Evolutionary conservation across 2,113 vertebrate genomes (phyloP), one percentile per base, ranked within the genome.

Genomic region (Syngnathus scovelli): DNA sequence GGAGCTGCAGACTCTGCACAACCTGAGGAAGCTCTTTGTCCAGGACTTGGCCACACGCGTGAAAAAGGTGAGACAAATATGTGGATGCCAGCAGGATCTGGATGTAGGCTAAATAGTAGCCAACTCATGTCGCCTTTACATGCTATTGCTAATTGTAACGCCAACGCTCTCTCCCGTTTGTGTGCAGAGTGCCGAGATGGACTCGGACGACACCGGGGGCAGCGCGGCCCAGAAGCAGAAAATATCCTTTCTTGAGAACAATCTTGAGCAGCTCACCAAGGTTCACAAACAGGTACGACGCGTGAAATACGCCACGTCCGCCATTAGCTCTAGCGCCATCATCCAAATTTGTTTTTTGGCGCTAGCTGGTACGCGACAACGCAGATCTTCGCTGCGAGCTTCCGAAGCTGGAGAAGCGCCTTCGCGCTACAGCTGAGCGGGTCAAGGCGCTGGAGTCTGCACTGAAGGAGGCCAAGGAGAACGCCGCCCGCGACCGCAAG

Each of bases 171-270:
- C 5, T 48, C 16, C 13, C 38, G 0, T 64, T 58, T 36, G 7
- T 21, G 0, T 56, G 49, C 86, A 98, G 96, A 99, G 96, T 54
- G 94, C 96, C 0, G 96, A 98, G 84, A 94, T 96, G 60, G 96
- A 99, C 84, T 96, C 95, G 0, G 96, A 98, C 72, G 96, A 98
- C 71, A 96, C 96, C 1, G 95, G 96, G 10, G 96, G 95, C 56
- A 98, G 96, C 67, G 95, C 95, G 43, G 96, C 95, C 1, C 96
- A 99, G 74, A 99, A 98, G 63, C 96, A 99, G 84, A 99, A 98
- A 80, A 98, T 99, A 64, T 98, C 95, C 83, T 98, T 99, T 84
- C 93, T 98, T 76, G 96, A 98, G 86, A 98, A 99, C 92, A 99
- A 98, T 85, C 94, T 98, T 78, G 96, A 98, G 69, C 96, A 98